Percentiles rank a stretch among this genome's conserved stretches.
Evolutionary conservation across 2,888 invertebrate genomes (phyloP).

Genomic region (Tuberolachnus salignus): DNA sequence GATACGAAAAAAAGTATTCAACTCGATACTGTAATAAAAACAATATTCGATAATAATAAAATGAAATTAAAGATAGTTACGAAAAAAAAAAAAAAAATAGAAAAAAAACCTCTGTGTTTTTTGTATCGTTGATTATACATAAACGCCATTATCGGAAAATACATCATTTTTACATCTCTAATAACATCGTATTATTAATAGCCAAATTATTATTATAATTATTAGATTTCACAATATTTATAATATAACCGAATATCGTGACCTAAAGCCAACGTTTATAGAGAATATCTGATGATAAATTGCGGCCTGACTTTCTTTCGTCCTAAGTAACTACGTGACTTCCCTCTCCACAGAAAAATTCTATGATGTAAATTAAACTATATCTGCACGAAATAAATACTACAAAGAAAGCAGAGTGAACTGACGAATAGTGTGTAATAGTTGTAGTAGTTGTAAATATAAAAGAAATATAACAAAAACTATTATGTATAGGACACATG

Average conservation of each 20-base stretch:
- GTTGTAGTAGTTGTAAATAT: constrained; percentile 1
- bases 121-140: too few relatives aligned
- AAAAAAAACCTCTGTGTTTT: not conserved
- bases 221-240: constrained; percentile 26
- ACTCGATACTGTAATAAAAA: not conserved
- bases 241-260: constrained; percentile 27
- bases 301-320: constrained; percentile 39
- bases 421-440: not conserved
- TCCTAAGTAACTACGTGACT: constrained; percentile 23
- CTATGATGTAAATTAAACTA: constrained; percentile 16
- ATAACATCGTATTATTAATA: not conserved
- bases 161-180: not conserved
- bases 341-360: not conserved
- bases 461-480: constrained; percentile 25
- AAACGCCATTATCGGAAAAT: not conserved
- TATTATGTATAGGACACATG: not conserved
- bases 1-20: too few relatives aligned
- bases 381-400: constrained; percentile 4
- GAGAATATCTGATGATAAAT: constrained; percentile 21
- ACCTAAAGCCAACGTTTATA: constrained; percentile 13
- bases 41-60: not conserved
- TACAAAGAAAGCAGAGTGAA: constrained; percentile 10
- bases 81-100: too few relatives aligned
- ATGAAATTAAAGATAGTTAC: too few relatives aligned
- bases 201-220: not conserved